phyloP scores from a whole-genome alignment of 2,888 invertebrate genomes.

The Euproctis similis region DNA sequence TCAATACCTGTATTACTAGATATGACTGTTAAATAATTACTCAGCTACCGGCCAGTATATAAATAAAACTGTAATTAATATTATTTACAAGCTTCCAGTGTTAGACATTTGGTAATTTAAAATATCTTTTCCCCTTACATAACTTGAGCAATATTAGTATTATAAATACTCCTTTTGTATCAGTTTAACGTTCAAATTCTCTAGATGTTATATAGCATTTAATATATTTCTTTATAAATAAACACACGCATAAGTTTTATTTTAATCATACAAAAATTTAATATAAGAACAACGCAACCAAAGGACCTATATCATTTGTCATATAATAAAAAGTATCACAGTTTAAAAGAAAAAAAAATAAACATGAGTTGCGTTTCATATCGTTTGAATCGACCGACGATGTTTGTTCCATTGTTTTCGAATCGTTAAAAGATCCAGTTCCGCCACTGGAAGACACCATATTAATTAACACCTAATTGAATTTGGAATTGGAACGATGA shows the following conservation, averaged over 20 bases:
- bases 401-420: conserved; percentile 58
- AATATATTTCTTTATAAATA: too few relatives aligned
- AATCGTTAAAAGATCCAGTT: conserved; percentile 58
- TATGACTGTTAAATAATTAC: conserved; percentile 46
- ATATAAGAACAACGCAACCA: too few relatives aligned
- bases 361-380: conserved; percentile 51
- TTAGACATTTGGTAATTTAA: too few relatives aligned
- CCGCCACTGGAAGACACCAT: conserved; percentile 64
- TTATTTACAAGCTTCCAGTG: too few relatives aligned
- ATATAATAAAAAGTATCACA: conserved; percentile 36
- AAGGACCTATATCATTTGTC: conserved; percentile 28
- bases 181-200: too few relatives aligned
- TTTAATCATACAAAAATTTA: conserved; percentile 11
- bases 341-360: conserved; percentile 32
- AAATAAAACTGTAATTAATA: too few relatives aligned
- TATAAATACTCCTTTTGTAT: too few relatives aligned
- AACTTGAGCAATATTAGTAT: too few relatives aligned
- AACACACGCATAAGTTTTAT: too few relatives aligned
- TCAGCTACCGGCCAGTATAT: conserved; percentile 38
- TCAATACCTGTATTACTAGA: conserved; percentile 40
- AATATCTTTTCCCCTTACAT: too few relatives aligned
- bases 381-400: conserved; percentile 55
- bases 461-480: conserved; percentile 80
- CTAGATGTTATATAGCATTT: too few relatives aligned
- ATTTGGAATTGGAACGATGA: conserved; percentile 81